Base-by-base conservation (phyloP, 1,140 invertebrate species). In the Helicoverpa zea region DNA sequence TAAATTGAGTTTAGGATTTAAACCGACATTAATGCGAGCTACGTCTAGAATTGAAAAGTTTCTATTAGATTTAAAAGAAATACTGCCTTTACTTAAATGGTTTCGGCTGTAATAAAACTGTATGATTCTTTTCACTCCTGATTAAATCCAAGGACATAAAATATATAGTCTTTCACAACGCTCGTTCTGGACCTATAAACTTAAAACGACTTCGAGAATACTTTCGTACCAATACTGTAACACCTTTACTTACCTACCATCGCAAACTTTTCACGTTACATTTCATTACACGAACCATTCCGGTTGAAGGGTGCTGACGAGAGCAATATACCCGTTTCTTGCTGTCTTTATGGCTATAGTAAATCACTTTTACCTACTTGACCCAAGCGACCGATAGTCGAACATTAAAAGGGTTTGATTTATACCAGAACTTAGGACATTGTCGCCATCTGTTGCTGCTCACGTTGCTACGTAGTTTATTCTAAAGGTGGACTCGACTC, bases 341-440 rank as follows among this genome's bases (percentile, higher is more conserved):
- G 81, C 87, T 87, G 86, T 87, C 84, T 90, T 92, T 91, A 91
- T 90, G 87, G 84, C 80, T 79, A 72, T 84, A 87, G 88, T 91
- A 92, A 91, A 92, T 92, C 91, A 91, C 89, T 86, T 84, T 86
- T 89, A 87, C 85, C 86, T 89, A 88, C 89, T 92, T 92, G 92
- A 92, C 81, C 81, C 81, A 43, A 80, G 64, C 81, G 81, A 90
- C 88, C 91, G 87, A 93, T 91, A 90, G 89, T 76, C 78, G 86
- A 86, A 91, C 92, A 94, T 91, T 92, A 94, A 92, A 93, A 91
- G 89, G 91, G 91, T 92, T 87, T 93, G 90, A 93, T 92, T 93
- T 93, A 93, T 90, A 88, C 54, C 83, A 82, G 66, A 93, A 93
- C 86, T 93, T 93, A 75, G 90, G 80, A 90, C 90, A 91, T 93